phyloP scores from a whole-genome alignment of 2,888 invertebrate species.

The Amiota mariae region DNA sequence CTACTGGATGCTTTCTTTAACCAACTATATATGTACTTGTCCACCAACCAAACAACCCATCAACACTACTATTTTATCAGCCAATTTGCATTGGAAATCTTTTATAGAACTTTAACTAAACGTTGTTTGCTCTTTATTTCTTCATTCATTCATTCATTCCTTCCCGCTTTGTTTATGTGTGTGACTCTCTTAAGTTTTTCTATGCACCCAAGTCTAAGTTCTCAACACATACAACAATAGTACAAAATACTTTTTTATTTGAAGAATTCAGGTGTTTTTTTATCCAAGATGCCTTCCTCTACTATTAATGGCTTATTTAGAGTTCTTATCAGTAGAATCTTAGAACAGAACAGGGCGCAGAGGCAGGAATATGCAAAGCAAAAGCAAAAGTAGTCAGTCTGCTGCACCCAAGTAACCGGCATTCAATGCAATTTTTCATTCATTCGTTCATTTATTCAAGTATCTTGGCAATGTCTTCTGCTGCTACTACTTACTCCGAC shows the following conservation, averaged over 20 bases:
- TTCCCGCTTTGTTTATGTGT: no score
- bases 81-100: constrained; percentile 16
- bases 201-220: constrained; percentile 4
- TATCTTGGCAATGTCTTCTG: not conserved
- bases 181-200: constrained; percentile 4
- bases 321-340: not conserved
- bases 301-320: no score
- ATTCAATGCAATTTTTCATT: constrained; percentile 7
- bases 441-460: constrained; percentile 10
- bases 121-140: not conserved
- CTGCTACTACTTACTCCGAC: not conserved
- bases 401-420: constrained; percentile 16
- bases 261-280: constrained; percentile 61
- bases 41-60: not conserved
- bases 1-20: no score
- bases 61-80: not conserved
- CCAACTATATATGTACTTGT: not conserved
- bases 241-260: constrained; percentile 23
- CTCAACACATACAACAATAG: not conserved
- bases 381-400: not conserved
- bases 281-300: not conserved
- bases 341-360: no score
- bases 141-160: not conserved
- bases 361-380: not conserved
- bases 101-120: no score